Conservation (phyloP, 92 coral and sea anemone species). For the Isaurus tuberculatus region DNA sequence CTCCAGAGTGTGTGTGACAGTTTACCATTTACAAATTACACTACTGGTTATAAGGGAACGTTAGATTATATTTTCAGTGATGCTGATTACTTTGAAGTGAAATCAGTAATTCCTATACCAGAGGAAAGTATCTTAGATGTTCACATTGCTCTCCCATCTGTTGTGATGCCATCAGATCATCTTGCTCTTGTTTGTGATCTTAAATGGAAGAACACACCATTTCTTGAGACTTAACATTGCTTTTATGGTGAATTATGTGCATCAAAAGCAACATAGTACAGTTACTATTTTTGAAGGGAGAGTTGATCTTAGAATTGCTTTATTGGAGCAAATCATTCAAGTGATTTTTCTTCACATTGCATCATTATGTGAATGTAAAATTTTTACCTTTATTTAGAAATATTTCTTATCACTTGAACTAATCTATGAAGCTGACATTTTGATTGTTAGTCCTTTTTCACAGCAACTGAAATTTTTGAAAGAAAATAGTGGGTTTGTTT, state of each 20-base stretch:
- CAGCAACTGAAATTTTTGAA: no score
- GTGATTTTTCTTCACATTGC: no score
- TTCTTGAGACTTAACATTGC: not conserved
- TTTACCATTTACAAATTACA: conserved; percentile 86
- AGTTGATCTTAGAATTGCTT: no score
- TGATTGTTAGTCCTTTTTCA: no score
- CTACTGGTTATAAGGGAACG: conserved; percentile 84
- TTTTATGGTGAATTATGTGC: not conserved
- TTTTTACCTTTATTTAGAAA: no score
- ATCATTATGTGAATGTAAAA: no score
- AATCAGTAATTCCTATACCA: conserved; percentile 92
- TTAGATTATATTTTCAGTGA: conserved; percentile 91
- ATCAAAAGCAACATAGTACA: not conserved
- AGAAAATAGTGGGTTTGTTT: no score
- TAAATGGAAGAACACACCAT: conserved; percentile 67
- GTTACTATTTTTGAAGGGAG: no score
- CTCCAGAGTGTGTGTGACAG: conserved; percentile 78
- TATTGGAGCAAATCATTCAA: no score
- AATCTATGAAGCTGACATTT: no score
- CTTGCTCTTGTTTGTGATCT: conserved; percentile 95
- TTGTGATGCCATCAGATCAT: conserved; percentile 97
- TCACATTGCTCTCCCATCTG: conserved; percentile 91
- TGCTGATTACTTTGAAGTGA: conserved; percentile 68
- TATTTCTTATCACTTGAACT: no score
- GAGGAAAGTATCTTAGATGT: conserved; percentile 73